Conservation (phyloP, 2,113 vertebrate genomes). For the Cichladusa arquata region DNA sequence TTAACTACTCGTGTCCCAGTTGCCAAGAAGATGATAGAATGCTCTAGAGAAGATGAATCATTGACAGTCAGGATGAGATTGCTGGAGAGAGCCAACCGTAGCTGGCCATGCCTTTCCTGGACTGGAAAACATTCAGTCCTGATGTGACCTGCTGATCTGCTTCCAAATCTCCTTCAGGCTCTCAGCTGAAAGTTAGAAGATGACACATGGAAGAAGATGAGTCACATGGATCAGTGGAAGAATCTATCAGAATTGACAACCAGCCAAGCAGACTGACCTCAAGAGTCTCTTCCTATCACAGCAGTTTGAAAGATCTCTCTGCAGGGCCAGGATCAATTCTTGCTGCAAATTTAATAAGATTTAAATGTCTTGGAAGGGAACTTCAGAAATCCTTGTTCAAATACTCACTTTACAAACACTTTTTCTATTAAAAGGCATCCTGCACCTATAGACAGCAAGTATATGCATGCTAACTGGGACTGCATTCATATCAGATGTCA, state of each 20-base stretch:
- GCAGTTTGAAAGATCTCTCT: not conserved
- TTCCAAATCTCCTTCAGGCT: not conserved
- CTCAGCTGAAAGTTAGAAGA: not conserved
- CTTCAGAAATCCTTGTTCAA: not conserved
- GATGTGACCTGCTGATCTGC: slow-evolving; percentile 10
- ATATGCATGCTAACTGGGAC: not conserved
- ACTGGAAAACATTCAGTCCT: slow-evolving; percentile 16
- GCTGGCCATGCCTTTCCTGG: not conserved
- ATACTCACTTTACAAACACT: not conserved
- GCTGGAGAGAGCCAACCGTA: not conserved
- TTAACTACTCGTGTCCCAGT: not conserved
- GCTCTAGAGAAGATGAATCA: not conserved
- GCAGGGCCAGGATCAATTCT: not conserved
- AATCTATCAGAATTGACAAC: not conserved
- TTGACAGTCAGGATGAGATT: not conserved
- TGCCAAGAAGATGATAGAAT: not conserved
- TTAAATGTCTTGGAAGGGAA: not conserved
- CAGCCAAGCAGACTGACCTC: not conserved
- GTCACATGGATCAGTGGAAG: not conserved
- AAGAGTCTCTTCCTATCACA: not conserved
- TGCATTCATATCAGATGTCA: not conserved
- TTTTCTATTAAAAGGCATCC: not conserved
- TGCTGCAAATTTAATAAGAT: not conserved
- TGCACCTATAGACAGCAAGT: not conserved
- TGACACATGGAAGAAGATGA: not conserved